phyloP scores from a whole-genome alignment of 2,888 invertebrate genomes.

The Drosophila nr. perissopoda region DNA sequence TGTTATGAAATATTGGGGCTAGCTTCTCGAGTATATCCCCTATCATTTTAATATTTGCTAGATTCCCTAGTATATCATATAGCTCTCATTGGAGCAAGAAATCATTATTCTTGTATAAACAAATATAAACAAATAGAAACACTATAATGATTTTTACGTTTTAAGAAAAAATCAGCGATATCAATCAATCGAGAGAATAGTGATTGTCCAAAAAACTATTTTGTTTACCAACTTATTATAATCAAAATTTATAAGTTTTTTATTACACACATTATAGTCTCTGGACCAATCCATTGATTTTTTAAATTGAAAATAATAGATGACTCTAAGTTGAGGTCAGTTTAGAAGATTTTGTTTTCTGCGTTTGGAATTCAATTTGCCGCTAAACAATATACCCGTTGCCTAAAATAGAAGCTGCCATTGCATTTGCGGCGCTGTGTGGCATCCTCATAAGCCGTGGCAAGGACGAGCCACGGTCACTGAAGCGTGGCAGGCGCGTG shows the following conservation, averaged over 20 bases:
- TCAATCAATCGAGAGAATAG: too few species aligned
- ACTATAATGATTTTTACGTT: too few species aligned
- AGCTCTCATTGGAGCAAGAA: too few species aligned
- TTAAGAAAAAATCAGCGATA: too few species aligned
- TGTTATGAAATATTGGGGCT: neutral
- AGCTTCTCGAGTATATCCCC: neutral
- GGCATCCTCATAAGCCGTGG: conserved; percentile 46
- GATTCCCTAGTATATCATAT: too few species aligned
- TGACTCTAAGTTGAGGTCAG: neutral
- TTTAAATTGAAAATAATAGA: neutral
- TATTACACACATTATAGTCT: neutral
- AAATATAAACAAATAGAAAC: too few species aligned
- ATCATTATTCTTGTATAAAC: too few species aligned
- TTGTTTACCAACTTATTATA: neutral
- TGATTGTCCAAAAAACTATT: too few species aligned
- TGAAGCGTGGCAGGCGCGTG: conserved; percentile 74
- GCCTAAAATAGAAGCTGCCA: conserved; percentile 53
- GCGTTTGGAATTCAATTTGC: neutral
- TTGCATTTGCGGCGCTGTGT: conserved; percentile 45
- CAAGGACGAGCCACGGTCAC: conserved; percentile 37
- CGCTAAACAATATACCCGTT: conserved; percentile 18
- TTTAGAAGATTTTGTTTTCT: neutral
- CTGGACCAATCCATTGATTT: neutral
- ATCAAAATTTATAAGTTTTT: neutral
- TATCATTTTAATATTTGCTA: neutral